phyloP scores from a whole-genome alignment of 2,888 invertebrate species.

The Drosophila merina region DNA sequence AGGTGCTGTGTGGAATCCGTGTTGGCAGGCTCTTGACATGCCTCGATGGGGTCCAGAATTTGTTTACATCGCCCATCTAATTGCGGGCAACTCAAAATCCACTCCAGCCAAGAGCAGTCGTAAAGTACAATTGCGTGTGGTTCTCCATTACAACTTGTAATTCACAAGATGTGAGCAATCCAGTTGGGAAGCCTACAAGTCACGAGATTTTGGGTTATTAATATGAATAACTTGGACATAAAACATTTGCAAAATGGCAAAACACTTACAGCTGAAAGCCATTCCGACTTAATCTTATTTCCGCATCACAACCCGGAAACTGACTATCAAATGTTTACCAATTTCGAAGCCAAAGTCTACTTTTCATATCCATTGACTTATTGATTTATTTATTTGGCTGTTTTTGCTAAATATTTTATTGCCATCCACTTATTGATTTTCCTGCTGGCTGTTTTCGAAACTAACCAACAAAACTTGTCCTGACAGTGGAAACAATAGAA shows the following conservation, averaged over 20 bases:
- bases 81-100: conserved; percentile 68
- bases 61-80: conserved; percentile 56
- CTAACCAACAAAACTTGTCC: conserved; percentile 36
- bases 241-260: neutral
- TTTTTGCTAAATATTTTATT: conserved; percentile 56
- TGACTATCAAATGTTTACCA: neutral
- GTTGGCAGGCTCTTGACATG: conserved; percentile 19
- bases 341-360: neutral
- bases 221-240: neutral
- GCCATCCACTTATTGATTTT: conserved; percentile 52
- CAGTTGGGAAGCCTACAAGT: neutral
- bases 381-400: conserved; percentile 61
- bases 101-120: conserved; percentile 31
- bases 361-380: conserved; percentile 1
- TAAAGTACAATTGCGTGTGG: conserved; percentile 30
- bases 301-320: neutral
- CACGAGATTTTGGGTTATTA: neutral
- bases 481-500: conserved; percentile 36
- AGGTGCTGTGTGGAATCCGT: conserved; percentile 29
- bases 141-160: neutral
- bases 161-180: conserved; percentile 25
- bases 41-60: conserved; percentile 23
- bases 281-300: neutral
- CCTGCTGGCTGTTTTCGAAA: conserved; percentile 9
- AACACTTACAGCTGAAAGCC: neutral